These are phyloP conservation scores for Pseudopodoces humilis DNA, from an alignment of 2,113 vertebrate genomes.

Conservation along the genomic window DNA sequence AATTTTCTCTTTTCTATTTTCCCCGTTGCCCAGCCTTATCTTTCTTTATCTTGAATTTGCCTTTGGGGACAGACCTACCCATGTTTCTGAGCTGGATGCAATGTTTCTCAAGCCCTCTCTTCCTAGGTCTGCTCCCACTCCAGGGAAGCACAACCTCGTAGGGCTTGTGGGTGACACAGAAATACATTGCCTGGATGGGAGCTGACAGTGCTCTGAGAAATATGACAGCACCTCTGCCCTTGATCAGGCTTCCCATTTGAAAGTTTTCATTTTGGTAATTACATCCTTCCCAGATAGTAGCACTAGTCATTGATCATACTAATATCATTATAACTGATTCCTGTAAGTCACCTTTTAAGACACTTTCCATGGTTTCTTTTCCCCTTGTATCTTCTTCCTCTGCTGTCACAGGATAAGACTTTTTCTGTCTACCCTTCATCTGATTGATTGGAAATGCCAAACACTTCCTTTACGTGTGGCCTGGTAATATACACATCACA, in stretches of 20 bases:
- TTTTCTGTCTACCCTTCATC: conserved; percentile 34
- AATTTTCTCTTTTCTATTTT: neutral
- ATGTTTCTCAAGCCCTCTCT: neutral
- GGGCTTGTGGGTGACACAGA: neutral
- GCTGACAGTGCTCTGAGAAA: conserved; percentile 49
- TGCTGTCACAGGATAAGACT: conserved; percentile 29
- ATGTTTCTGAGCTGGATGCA: neutral
- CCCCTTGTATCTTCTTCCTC: conserved; percentile 4
- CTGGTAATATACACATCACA: conserved; percentile 52
- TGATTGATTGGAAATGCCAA: conserved; percentile 44
- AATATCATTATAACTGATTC: conserved; percentile 62
- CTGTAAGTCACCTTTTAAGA: conserved; percentile 62
- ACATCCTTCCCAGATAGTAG: conserved; percentile 46
- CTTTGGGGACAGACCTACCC: neutral
- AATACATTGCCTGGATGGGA: conserved; percentile 20
- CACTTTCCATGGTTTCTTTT: conserved; percentile 16
- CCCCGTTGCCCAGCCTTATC: neutral
- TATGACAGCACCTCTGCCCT: conserved; percentile 48
- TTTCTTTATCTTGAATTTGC: neutral
- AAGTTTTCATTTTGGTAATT: conserved; percentile 68
- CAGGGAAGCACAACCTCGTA: neutral
- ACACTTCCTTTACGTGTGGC: conserved; percentile 48
- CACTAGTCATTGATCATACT: conserved; percentile 48
- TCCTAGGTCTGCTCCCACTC: neutral
- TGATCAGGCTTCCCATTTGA: conserved; percentile 34